Evolutionary conservation across 1,140 invertebrate genomes (phyloP).

Genomic region (Cepaea nemoralis): DNA sequence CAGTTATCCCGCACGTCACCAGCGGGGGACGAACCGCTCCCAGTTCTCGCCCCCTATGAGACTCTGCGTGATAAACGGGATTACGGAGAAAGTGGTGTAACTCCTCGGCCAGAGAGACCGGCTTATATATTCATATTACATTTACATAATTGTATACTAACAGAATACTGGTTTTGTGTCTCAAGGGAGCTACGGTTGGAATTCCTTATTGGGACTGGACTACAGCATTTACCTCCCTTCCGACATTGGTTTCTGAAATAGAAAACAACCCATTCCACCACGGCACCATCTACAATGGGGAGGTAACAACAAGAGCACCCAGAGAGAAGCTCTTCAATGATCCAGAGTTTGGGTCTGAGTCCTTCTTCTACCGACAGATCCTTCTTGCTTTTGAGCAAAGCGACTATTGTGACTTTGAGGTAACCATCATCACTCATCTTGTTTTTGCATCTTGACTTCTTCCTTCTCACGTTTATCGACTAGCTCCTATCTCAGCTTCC

Average conservation of each 20-base stretch:
- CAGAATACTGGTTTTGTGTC: too few relatives aligned
- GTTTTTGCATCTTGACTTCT: too few relatives aligned
- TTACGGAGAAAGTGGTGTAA: too few relatives aligned
- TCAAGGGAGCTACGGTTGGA: constrained; percentile 39
- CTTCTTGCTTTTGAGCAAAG: constrained; percentile 46
- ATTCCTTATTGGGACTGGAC: constrained; percentile 45
- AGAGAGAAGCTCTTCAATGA: constrained; percentile 38
- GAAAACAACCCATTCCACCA: constrained; percentile 33
- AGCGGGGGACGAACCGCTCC: too few relatives aligned
- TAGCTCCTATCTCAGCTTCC: too few relatives aligned
- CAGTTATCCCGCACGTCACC: too few relatives aligned
- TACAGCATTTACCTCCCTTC: constrained; percentile 37
- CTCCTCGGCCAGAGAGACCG: too few relatives aligned
- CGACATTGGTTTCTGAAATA: constrained; percentile 38
- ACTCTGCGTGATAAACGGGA: too few relatives aligned
- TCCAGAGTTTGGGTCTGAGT: constrained; percentile 35
- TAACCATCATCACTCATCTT: too few relatives aligned
- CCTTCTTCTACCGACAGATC: constrained; percentile 46
- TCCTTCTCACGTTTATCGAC: too few relatives aligned
- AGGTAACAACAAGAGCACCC: constrained; percentile 37
- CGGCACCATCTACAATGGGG: constrained; percentile 10
- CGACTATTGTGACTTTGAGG: constrained; percentile 29
- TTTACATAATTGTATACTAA: neutral
- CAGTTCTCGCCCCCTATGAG: too few relatives aligned
- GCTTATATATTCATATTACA: too few relatives aligned